Conservation (phyloP, 2,888 invertebrate genomes). For the Tuta absoluta region DNA sequence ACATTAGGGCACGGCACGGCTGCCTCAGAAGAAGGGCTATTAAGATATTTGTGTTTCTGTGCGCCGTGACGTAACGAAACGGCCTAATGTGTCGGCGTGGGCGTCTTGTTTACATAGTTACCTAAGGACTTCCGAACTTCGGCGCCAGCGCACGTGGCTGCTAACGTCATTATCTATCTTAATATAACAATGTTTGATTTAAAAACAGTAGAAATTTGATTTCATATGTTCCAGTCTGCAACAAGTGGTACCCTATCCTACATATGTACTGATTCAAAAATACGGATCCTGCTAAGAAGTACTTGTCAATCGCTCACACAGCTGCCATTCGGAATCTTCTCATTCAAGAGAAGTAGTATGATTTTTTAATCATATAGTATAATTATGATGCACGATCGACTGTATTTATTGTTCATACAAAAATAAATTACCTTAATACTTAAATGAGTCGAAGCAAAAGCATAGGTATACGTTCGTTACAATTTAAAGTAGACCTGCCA, state of each 20-base stretch:
- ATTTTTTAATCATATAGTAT: neutral
- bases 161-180: slow-evolving; percentile 33
- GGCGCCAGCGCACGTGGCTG: slow-evolving; percentile 37
- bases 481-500: neutral
- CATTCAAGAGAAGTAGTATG: neutral
- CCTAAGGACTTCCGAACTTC: slow-evolving; percentile 47
- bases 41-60: neutral
- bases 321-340: neutral
- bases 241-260: too few relatives aligned
- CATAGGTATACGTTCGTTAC: neutral
- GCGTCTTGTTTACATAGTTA: slow-evolving; percentile 56
- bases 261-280: too few relatives aligned
- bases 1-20: too few relatives aligned
- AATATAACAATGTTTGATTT: too few relatives aligned
- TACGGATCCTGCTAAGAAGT: neutral
- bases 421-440: too few relatives aligned
- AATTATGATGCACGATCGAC: too few relatives aligned
- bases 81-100: slow-evolving; percentile 35
- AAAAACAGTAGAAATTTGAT: too few relatives aligned
- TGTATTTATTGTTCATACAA: too few relatives aligned
- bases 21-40: neutral
- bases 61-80: neutral
- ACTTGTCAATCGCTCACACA: neutral
- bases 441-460: too few relatives aligned
- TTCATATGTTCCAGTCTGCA: too few relatives aligned